Conservation (phyloP, 2,113 vertebrate species). For the Varanus salvator region DNA sequence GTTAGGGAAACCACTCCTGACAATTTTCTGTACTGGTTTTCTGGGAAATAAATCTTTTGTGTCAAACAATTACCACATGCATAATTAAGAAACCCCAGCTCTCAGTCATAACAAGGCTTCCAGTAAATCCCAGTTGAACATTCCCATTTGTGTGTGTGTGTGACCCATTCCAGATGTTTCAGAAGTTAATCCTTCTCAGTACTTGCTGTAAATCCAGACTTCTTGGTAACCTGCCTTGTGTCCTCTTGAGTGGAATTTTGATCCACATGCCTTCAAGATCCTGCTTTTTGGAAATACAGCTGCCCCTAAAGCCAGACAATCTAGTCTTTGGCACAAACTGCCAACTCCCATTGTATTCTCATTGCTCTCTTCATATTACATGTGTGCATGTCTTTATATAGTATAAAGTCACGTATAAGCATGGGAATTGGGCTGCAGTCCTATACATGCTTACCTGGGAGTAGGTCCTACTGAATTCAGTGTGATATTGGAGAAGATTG, state of each 20-base stretch:
- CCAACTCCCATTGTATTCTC: background rate
- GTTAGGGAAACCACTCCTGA: background rate
- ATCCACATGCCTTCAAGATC: background rate
- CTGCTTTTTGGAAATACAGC: background rate
- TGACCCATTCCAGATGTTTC: conserved; percentile 16
- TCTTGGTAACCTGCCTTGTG: background rate
- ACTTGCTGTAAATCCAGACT: background rate
- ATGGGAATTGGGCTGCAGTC: background rate
- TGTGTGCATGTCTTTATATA: no score
- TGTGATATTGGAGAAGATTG: background rate
- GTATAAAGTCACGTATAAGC: no score
- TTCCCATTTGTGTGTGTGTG: background rate
- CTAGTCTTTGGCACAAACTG: background rate
- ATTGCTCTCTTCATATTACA: background rate
- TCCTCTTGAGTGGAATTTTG: background rate
- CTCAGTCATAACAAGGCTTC: background rate
- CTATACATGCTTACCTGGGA: background rate
- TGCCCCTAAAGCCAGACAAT: background rate
- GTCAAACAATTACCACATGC: conserved; percentile 11
- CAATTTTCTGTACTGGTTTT: background rate
- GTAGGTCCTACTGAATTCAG: background rate
- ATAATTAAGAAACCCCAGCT: conserved; percentile 1
- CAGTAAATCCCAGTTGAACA: conserved; percentile 5
- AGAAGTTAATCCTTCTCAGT: background rate
- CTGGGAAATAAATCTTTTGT: conserved; percentile 8